Evolutionary conservation across 2,113 vertebrate genomes (phyloP).

Genomic region (Struthio camelus): DNA sequence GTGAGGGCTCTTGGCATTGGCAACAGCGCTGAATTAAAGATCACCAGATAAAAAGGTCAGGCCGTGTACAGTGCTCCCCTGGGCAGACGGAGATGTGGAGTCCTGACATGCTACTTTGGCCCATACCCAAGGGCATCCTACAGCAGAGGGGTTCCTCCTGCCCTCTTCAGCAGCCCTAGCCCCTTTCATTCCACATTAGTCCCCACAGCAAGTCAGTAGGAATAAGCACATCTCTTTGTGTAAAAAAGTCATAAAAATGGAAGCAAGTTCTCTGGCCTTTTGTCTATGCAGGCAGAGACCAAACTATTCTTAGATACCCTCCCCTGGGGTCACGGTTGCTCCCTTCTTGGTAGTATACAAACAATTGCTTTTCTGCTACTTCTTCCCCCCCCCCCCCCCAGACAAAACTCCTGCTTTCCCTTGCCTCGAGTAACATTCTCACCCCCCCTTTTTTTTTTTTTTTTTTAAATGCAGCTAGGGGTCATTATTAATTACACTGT

Average conservation of each 20-base stretch:
- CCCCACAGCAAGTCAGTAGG: accelerated
- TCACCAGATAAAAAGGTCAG: neutral
- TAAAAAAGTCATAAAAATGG: accelerated
- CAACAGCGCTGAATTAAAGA: neutral
- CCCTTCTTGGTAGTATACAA: neutral
- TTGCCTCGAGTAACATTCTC: neutral
- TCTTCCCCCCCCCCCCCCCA: neutral
- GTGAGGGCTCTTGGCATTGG: neutral
- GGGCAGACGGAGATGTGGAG: neutral
- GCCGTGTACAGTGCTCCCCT: neutral
- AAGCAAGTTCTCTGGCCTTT: neutral
- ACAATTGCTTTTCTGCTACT: neutral
- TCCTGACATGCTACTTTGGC: neutral
- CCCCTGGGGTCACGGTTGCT: neutral
- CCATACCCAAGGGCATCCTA: neutral
- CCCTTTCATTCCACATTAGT: accelerated
- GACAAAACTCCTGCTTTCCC: neutral
- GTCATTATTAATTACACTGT: neutral
- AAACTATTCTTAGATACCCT: neutral
- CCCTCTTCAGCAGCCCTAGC: accelerated
- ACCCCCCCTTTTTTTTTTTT: neutral
- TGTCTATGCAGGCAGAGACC: neutral
- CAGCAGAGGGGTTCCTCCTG: neutral
- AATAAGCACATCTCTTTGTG: neutral
- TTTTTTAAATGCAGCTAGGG: neutral